Base-by-base conservation (phyloP, 2,888 invertebrate genomes). In the Synergus laeviventris region DNA sequence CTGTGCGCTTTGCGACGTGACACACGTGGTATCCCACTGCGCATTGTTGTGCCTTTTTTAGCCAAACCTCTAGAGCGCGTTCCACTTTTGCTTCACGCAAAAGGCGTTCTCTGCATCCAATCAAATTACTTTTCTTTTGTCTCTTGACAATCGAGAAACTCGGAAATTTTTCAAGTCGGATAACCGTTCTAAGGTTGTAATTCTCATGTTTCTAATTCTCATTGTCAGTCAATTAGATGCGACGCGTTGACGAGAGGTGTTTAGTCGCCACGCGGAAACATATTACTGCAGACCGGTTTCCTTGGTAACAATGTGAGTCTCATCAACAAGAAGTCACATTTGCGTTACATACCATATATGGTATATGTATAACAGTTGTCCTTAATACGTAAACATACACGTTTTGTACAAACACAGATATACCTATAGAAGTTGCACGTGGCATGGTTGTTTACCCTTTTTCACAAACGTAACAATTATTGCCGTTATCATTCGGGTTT, bases 11-110 rank as follows among this genome's bases (percentile, higher is more conserved):
- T 79, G 81, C 79, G 78, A 74, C 78, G 84, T 85, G 86, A 84
- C 85, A 85, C 84, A 82, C 84, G 85, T 85, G 85, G 82, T 86
- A 79, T 83, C 89, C 89, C 86, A 87, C 89, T 87, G 86, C 84
- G 86, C 86, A 89, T 90, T 90, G 90, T 90, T 89, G 86, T 83
- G 86, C 86, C 85, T 86, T 86, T 87, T 84, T 86, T 84, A 62
- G 36, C 21, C 78, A 73, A 78, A 81, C 79, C 49, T 70, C 70
- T 70, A 70, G 49, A 70, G 81, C 78, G 81, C 79, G 75, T 78
- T 79, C 82, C 81, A 81, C 76, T 82, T 82, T 81, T 74, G 74
- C 74, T 74, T 62, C 14, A 66, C 39, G 24, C 76, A 74, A 42
- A 38, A 38, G 12, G 45, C 16, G 1, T 70, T 18, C 12, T 21